A percentile compares a stretch with the other conserved stretches of the same genome.
Conservation (phyloP, 2,888 invertebrate genomes). For the Lochmaea capreae region DNA sequence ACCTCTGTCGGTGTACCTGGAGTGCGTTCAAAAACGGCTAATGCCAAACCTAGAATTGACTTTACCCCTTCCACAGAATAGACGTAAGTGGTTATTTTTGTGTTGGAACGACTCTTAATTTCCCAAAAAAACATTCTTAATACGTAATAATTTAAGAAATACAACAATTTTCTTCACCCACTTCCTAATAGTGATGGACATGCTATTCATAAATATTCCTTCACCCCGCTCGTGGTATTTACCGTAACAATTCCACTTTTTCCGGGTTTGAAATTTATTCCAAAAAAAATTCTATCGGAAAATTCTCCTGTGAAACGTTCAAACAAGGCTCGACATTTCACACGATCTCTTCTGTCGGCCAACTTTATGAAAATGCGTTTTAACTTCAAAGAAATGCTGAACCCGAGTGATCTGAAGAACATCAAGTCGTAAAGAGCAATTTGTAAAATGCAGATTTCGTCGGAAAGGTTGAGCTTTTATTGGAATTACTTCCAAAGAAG, state of each 20-base stretch:
- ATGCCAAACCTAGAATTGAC: no score
- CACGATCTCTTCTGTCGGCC: conserved; percentile 51
- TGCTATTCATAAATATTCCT: no score
- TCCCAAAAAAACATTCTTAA: no score
- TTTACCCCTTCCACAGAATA: no score
- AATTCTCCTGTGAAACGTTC: conserved; percentile 26
- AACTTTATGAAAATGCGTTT: conserved; percentile 63
- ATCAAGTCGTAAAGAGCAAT: conserved; percentile 60
- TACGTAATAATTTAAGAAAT: no score
- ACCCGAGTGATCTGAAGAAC: conserved; percentile 57
- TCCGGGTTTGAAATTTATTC: conserved; percentile 16
- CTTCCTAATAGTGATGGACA: no score
- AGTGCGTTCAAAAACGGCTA: no score
- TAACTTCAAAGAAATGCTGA: conserved; percentile 61
- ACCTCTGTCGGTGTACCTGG: no score
- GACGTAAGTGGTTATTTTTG: no score
- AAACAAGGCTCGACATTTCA: conserved; percentile 49
- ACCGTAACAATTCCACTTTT: neutral
- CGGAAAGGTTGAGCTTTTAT: neutral
- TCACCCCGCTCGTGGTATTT: conserved; percentile 5
- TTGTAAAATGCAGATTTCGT: conserved; percentile 62
- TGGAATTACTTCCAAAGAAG: neutral
- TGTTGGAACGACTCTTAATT: no score
- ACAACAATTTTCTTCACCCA: no score
- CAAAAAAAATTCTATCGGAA: conserved; percentile 19